phyloP scores from a whole-genome alignment of 1,140 invertebrate species.

The Aphelenchoides besseyi region DNA sequence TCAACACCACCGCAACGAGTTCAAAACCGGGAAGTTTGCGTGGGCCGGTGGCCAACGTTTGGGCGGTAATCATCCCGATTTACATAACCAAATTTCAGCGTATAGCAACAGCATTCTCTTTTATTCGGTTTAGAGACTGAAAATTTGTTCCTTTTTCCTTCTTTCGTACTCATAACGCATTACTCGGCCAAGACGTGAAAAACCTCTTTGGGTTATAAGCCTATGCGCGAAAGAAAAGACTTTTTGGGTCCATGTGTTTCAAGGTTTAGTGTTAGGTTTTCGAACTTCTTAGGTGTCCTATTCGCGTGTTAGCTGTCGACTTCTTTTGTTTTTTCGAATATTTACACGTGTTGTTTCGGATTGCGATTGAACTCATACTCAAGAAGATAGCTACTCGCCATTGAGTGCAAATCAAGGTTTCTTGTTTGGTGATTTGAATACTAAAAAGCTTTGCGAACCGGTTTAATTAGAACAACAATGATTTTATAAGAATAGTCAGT shows the following conservation, averaged over 20 bases:
- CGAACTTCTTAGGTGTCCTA: not conserved
- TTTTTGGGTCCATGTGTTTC: not conserved
- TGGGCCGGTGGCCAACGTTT: slow-evolving; percentile 1
- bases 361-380: too few relatives aligned
- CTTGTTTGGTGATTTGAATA: too few relatives aligned
- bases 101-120: not conserved
- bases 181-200: slow-evolving; percentile 2
- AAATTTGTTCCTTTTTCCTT: slow-evolving; percentile 2
- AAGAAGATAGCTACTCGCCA: too few relatives aligned
- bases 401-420: too few relatives aligned
- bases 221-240: not conserved
- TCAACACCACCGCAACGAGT: too few relatives aligned
- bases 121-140: not conserved
- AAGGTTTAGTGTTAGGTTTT: not conserved
- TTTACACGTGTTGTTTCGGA: too few relatives aligned
- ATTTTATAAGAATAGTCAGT: too few relatives aligned
- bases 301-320: too few relatives aligned
- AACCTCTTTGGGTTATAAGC: not conserved
- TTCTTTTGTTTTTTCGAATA: too few relatives aligned
- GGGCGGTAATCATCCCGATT: slow-evolving; percentile 1
- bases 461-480: too few relatives aligned
- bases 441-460: too few relatives aligned
- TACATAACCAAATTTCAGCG: slow-evolving; percentile 15
- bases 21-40: too few relatives aligned
- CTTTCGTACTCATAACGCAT: slow-evolving; percentile 5